phyloP scores from a whole-genome alignment of 2,113 vertebrate genomes.

The Tenebrosternarchus preto region DNA sequence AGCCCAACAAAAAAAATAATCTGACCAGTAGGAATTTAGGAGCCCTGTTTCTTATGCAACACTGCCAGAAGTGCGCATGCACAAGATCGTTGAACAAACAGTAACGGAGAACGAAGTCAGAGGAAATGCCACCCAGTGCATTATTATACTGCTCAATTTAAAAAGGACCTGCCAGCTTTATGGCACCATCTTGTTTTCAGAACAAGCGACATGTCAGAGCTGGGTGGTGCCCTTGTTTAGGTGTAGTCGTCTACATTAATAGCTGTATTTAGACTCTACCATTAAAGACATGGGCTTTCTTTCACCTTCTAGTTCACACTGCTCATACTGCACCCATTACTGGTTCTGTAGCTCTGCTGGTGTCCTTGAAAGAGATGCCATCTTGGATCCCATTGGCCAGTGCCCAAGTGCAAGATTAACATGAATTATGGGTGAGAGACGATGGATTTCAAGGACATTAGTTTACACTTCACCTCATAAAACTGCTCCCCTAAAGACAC shows the following conservation, averaged over 20 bases:
- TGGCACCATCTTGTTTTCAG: not conserved
- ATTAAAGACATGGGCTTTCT: not conserved
- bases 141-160: not conserved
- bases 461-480: constrained; percentile 29
- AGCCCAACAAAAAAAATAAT: constrained; percentile 41
- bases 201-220: not conserved
- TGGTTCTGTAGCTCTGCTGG: not conserved
- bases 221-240: not conserved
- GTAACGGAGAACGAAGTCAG: constrained; percentile 26
- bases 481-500: constrained; percentile 20
- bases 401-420: constrained; percentile 14
- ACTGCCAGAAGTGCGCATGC: constrained; percentile 22
- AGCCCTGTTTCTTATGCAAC: constrained; percentile 48
- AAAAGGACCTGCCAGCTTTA: not conserved
- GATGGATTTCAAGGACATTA: constrained; percentile 24
- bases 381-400: constrained; percentile 10
- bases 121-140: not conserved
- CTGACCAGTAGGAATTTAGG: constrained; percentile 48
- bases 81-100: constrained; percentile 49
- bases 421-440: constrained; percentile 36
- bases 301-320: not conserved
- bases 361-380: constrained; percentile 1
- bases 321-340: constrained; percentile 12
- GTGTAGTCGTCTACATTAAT: not conserved
- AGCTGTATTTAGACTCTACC: not conserved